Evolutionary conservation across 2,888 invertebrate genomes (phyloP).

Genomic region (Marronus borbonicus): DNA sequence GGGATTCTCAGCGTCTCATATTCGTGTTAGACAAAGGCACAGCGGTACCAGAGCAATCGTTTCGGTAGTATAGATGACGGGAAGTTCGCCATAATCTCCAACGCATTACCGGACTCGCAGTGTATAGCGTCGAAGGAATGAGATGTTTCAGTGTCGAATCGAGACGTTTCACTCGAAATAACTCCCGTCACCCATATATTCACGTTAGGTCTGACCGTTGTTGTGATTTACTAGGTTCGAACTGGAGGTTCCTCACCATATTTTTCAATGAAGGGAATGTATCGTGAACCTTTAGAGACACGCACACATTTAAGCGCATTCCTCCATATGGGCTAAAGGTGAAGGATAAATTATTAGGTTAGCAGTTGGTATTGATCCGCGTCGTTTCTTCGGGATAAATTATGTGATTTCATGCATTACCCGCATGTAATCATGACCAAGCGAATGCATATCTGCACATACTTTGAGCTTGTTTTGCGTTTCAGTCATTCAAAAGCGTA

Average conservation of each 20-base stretch:
- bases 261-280: conserved; percentile 48
- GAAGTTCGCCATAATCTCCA: conserved; percentile 13
- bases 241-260: conserved; percentile 43
- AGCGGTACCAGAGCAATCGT: conserved; percentile 29
- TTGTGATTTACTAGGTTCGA: conserved; percentile 60
- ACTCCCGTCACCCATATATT: conserved; percentile 61
- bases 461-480: conserved; percentile 2
- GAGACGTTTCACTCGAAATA: conserved; percentile 58
- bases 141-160: conserved; percentile 51
- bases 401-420: conserved; percentile 49
- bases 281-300: conserved; percentile 32
- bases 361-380: conserved; percentile 38
- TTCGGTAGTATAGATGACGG: conserved; percentile 11
- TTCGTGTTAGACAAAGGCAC: conserved; percentile 9
- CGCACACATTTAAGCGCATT: conserved; percentile 7
- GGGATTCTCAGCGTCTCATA: conserved; percentile 18
- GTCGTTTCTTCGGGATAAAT: conserved; percentile 34
- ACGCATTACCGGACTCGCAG: conserved; percentile 12
- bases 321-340: conserved; percentile 22
- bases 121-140: conserved; percentile 33
- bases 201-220: conserved; percentile 60
- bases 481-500: background rate
- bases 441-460: conserved; percentile 18
- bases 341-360: conserved; percentile 46
- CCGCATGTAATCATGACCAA: conserved; percentile 47